A percentile compares a stretch with the other conserved stretches of the same genome.
Evolutionary conservation across 2,888 invertebrate genomes (phyloP).

Genomic region (Lasioglossum leucozonium): DNA sequence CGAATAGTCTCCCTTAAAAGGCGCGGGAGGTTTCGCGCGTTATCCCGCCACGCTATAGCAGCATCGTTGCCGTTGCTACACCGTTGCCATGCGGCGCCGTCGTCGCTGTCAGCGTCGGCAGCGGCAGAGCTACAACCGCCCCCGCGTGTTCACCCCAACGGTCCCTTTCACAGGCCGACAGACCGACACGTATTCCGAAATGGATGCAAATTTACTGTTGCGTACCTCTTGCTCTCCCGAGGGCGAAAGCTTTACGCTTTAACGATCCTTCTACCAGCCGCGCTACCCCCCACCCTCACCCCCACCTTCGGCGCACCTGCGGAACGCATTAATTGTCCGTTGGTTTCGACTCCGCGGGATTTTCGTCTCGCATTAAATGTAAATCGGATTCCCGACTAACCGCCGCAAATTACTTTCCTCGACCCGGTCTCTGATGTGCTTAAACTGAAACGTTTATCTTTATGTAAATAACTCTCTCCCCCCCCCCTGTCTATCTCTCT

Average conservation of each 20-base stretch:
- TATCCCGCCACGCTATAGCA: conserved; percentile 20
- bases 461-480: conserved; percentile 34
- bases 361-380: conserved; percentile 60
- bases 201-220: conserved; percentile 63
- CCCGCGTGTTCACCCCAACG: not conserved
- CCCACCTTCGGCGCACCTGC: conserved; percentile 32
- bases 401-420: conserved; percentile 65
- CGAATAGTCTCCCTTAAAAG: conserved; percentile 58
- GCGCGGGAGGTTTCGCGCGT: conserved; percentile 55
- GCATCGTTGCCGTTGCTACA: not conserved
- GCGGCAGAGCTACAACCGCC: not conserved
- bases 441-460: conserved; percentile 54
- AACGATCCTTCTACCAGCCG: conserved; percentile 49
- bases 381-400: conserved; percentile 65
- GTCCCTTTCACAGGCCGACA: conserved; percentile 47
- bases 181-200: conserved; percentile 63
- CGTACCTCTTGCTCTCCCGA: conserved; percentile 54
- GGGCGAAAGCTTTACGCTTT: conserved; percentile 60
- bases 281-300: too few species aligned
- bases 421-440: conserved; percentile 32
- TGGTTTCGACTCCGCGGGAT: conserved; percentile 50
- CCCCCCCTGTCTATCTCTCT: not conserved
- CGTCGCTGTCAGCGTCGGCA: not conserved
- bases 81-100: not conserved
- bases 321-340: conserved; percentile 66